A percentile compares a stretch with the other conserved stretches of the same genome.
Evolutionary conservation across 2,113 vertebrate genomes (phyloP).

Genomic region (Mesembrinibis cayennensis): DNA sequence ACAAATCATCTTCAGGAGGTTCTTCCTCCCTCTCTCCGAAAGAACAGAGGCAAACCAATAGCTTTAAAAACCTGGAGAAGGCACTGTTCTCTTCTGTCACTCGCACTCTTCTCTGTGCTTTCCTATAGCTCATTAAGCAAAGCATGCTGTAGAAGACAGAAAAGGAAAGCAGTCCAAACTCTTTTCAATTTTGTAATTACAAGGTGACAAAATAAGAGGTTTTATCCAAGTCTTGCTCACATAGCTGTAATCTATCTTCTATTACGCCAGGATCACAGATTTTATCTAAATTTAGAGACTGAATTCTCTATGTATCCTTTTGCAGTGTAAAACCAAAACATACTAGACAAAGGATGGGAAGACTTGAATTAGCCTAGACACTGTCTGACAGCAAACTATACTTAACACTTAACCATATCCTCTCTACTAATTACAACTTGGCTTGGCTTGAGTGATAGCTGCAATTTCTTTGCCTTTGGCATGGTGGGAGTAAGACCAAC

Average conservation of each 20-base stretch:
- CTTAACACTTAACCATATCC: constrained; percentile 37
- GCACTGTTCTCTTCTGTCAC: neutral
- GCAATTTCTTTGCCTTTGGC: constrained; percentile 58
- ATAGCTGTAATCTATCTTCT: neutral
- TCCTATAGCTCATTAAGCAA: neutral
- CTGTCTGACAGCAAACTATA: constrained; percentile 13
- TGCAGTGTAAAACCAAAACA: neutral
- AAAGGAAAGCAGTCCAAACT: neutral
- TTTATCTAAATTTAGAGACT: neutral
- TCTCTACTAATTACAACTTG: constrained; percentile 48
- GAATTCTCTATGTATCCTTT: neutral
- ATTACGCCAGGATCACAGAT: neutral
- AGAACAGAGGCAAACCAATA: neutral
- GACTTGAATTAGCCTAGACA: neutral
- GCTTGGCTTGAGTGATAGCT: constrained; percentile 4
- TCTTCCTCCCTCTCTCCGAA: neutral
- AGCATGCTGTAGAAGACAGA: neutral
- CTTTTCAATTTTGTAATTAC: neutral
- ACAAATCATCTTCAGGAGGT: neutral
- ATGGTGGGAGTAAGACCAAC: neutral
- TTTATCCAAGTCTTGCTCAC: neutral
- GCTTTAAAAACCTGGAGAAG: neutral
- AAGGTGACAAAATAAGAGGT: neutral
- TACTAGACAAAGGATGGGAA: neutral
- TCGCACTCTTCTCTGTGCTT: neutral